Base-by-base conservation (phyloP, 2,113 vertebrate genomes). In the Gasterosteus nipponicus region DNA sequence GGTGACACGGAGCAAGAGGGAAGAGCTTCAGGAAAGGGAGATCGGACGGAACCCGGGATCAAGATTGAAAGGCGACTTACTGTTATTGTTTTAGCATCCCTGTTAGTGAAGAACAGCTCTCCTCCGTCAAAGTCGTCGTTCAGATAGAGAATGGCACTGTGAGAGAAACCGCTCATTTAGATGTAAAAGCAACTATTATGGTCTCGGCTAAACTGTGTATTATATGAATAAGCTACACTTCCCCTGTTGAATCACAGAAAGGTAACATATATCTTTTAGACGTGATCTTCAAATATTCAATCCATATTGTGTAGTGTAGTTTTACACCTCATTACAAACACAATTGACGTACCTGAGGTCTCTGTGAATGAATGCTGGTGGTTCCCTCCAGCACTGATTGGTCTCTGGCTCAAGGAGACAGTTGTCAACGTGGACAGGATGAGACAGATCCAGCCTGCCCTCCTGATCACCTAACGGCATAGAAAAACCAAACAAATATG, bases 341-440 rank as follows among this genome's bases (percentile, higher is more conserved):
- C 4, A 12, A 16, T 15, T 18, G 10, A 2, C 11, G 59, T 81
- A 98, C 97, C 98, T 99, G 78, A 97, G 96, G 90, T 99, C 98
- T 84, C 98, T 94, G 90, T 97, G 96, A 51, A 95, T 93, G 5
- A 98, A 98, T 4, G 98, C 98, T 11, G 98, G 98, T 0, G 96
- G 94, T 49, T 99, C 98, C 77, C 76, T 96, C 97, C 97, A 99
- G 82, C 98, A 99, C 42, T 96, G 95, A 1, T 95, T 95, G 0
- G 96, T 96, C 46, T 98, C 97, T 0, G 97, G 96, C 87, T 99
- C 98, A 84, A 99, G 94, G 51, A 99, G 92, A 77, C 98, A 99
- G 88, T 99, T 99, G 92, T 99, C 97, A 46, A 96, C 97, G 0
- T 99, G 98, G 29, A 99, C 96, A 0, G 97, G 97, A 53, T 99